These are phyloP conservation scores for Stenodema calcarata DNA, from an alignment of 2,888 invertebrate genomes.

Conservation along the genomic window DNA sequence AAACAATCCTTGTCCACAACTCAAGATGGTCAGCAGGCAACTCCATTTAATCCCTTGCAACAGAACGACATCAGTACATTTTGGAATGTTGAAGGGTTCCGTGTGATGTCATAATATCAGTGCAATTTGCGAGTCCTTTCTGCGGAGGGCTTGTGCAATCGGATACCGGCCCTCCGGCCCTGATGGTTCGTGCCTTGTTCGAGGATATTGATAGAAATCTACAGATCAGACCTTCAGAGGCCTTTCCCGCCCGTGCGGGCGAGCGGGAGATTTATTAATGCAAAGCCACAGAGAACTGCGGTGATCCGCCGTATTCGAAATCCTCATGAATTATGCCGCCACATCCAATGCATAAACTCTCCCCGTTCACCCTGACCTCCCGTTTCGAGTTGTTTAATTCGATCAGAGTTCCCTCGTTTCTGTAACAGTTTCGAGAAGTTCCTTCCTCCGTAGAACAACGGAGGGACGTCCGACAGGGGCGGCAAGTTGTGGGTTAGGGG, in stretches of 20 bases:
- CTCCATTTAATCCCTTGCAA: too few species aligned
- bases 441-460: background rate
- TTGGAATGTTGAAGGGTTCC: too few species aligned
- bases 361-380: background rate
- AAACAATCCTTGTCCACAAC: too few species aligned
- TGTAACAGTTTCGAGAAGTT: background rate
- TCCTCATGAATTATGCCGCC: constrained; percentile 30
- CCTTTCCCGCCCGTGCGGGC: background rate
- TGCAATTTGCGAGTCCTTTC: too few species aligned
- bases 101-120: too few species aligned
- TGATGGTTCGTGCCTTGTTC: background rate
- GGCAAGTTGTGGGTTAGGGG: background rate
- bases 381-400: constrained; percentile 5
- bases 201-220: background rate
- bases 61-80: too few species aligned
- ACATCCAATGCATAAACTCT: constrained; percentile 18
- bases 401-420: background rate
- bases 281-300: constrained; percentile 20
- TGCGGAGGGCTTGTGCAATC: too few species aligned
- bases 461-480: background rate
- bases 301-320: constrained; percentile 20
- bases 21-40: too few species aligned
- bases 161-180: too few species aligned
- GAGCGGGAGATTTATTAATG: constrained; percentile 22
- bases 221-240: background rate